Evolutionary conservation across 2,797 vertebrate genomes (phyloP).

Genomic region (Acanthornis magna): DNA sequence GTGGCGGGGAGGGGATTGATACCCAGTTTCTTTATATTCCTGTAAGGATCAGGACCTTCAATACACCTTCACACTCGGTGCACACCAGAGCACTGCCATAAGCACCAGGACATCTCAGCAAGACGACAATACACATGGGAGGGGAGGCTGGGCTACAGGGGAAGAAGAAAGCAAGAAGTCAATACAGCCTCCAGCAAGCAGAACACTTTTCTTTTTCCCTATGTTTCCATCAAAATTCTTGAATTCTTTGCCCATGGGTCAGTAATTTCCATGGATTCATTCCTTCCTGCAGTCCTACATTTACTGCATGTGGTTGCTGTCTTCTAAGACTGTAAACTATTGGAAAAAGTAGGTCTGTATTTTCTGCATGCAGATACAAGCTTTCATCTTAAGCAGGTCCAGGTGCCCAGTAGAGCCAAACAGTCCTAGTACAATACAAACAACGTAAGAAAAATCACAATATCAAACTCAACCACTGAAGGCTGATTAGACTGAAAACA

Average conservation of each 20-base stretch:
- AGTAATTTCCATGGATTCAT: background rate
- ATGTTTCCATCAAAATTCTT: background rate
- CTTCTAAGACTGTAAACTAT: background rate
- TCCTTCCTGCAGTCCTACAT: background rate
- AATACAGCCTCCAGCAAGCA: background rate
- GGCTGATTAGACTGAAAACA: background rate
- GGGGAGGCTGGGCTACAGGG: background rate
- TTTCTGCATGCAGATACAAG: background rate
- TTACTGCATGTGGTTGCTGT: background rate
- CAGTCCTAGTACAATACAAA: background rate
- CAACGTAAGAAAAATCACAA: background rate
- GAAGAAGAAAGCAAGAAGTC: background rate
- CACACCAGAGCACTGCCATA: background rate
- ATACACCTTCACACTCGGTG: background rate
- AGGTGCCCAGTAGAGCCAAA: background rate
- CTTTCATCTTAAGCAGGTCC: background rate
- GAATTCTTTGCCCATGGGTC: background rate
- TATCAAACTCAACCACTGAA: background rate
- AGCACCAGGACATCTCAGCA: background rate
- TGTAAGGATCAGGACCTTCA: background rate
- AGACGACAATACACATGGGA: background rate
- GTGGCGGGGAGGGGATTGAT: fast-evolving
- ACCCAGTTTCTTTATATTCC: background rate
- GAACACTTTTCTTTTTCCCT: background rate
- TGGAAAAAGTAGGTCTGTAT: background rate